Percentiles rank a stretch among this genome's conserved stretches.
These are phyloP conservation scores for Myotis vivesi DNA, from an alignment of 2,797 vertebrate species.

Conservation along the genomic window DNA sequence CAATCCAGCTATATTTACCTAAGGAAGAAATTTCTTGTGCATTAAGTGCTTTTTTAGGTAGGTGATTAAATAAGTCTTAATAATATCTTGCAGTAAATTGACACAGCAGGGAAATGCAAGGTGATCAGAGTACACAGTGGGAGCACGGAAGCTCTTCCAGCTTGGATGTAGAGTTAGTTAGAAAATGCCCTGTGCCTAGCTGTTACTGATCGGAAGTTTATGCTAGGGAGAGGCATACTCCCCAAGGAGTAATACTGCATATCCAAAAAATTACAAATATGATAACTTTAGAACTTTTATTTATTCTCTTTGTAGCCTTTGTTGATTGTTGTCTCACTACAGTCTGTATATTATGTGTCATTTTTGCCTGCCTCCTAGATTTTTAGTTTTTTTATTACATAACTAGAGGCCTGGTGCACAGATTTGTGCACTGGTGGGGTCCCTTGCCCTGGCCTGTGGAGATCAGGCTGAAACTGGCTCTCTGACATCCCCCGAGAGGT, in stretches of 20 bases:
- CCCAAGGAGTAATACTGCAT: not conserved
- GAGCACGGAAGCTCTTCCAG: not conserved
- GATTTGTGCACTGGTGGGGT: too few species aligned
- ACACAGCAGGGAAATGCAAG: not conserved
- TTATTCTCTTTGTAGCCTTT: not conserved
- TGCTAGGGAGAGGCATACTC: not conserved
- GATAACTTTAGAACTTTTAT: not conserved
- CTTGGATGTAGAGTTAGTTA: not conserved
- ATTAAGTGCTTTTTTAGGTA: not conserved
- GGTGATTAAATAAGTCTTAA: not conserved
- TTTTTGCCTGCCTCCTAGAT: not conserved
- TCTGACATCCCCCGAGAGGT: too few species aligned
- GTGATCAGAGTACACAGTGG: not conserved
- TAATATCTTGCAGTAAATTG: not conserved
- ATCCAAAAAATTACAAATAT: not conserved
- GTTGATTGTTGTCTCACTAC: not conserved
- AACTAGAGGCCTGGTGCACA: not conserved
- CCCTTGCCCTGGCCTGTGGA: too few species aligned
- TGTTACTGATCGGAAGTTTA: not conserved
- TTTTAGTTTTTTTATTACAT: not conserved
- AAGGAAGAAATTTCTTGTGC: not conserved
- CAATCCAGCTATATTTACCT: not conserved
- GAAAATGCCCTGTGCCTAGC: not conserved
- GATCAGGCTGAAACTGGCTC: too few species aligned
- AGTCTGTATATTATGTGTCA: not conserved